Conservation (phyloP, 1,140 invertebrate genomes). For the Daktulosphaira vitifoliae region DNA sequence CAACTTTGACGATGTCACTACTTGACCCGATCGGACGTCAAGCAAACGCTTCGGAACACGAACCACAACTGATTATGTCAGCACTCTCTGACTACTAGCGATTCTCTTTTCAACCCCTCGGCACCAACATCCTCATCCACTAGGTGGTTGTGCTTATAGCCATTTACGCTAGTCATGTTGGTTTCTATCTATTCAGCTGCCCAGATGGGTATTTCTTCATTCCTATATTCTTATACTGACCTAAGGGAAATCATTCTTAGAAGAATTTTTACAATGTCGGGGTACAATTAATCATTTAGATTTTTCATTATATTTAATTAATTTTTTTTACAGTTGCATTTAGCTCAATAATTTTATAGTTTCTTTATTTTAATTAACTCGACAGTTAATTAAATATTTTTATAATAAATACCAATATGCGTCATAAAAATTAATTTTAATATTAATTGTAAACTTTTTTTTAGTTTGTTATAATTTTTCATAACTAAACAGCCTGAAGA, state of each 20-base stretch:
- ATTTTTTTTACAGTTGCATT: neutral
- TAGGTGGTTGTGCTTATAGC: no score
- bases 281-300: neutral
- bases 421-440: no score
- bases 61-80: conserved; percentile 17
- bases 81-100: conserved; percentile 1
- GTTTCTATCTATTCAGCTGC: neutral
- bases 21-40: neutral
- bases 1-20: no score
- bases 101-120: neutral
- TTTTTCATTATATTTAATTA: neutral
- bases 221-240: no score
- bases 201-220: no score
- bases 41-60: conserved; percentile 9
- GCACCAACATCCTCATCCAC: neutral
- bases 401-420: no score
- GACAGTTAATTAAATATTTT: no score
- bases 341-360: neutral
- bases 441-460: no score
- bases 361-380: neutral
- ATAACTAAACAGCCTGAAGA: no score
- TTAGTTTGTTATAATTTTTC: no score
- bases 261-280: no score
- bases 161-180: neutral
- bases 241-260: no score